Evolutionary conservation across 2,888 invertebrate species (phyloP), one percentile per base, ranked within the genome.

Genomic region (Lutraria lutraria): DNA sequence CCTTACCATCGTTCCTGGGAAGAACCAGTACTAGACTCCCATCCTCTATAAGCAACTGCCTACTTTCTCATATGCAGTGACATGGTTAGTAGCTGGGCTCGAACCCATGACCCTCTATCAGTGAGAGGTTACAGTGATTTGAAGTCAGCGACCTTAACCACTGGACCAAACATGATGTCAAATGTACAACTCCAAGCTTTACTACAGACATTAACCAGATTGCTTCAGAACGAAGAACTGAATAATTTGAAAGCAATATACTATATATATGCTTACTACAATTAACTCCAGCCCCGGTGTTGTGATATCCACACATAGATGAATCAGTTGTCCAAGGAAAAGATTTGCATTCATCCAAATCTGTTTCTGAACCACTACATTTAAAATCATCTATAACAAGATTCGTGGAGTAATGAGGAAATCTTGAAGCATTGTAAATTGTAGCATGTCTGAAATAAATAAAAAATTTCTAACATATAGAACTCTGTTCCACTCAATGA

Each of bases 321-420:
- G 10, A 25, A 56, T 53, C 54, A 31, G 82, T 43, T 52, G 54
- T 13, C 87, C 83, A 87, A 16, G 87, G 87, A 87, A 54, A 87
- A 19, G 87, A 87, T 34, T 12, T 83, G 43, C 87, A 87, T 29
- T 87, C 79, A 54, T 87, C 87, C 21, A 87, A 31, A 76, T 87
- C 83, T 0, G 52, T 15, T 54, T 87, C 87, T 4, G n/a, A n/a
- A 25, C 87, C 87, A 21, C 31, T 83, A 34, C 87, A 87, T 13
- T 76, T 53, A 19, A 87, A 34, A 10, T 83, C 76, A 82, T 87
- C 79, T 8, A 87, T 43, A 10, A 79, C 52, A 34, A 87, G 54
- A 29, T 6, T 52, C 19, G 68, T 19, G 6, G 31, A 72, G n/a
- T 34, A 16, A 29, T 54, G 25, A 16, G 54, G 29, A 76, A 54